These are phyloP conservation scores for Rostratula benghalensis DNA, from an alignment of 2,113 vertebrate genomes.

Conservation along the genomic window DNA sequence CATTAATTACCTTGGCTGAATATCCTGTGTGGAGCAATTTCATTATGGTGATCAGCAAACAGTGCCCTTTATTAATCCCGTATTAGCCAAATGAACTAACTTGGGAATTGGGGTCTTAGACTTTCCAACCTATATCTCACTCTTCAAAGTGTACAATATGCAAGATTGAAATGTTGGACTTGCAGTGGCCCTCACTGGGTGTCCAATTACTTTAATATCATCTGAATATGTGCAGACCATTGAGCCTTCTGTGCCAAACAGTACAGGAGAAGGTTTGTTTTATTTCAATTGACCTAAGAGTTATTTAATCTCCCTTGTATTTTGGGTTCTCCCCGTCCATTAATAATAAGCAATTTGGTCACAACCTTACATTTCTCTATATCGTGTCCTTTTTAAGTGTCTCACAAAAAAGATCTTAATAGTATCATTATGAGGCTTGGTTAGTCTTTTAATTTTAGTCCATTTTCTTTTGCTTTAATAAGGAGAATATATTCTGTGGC, in stretches of 20 bases:
- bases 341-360: background rate
- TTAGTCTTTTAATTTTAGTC: background rate
- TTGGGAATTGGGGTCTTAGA: background rate
- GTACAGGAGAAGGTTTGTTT: background rate
- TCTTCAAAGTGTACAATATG: background rate
- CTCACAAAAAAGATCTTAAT: background rate
- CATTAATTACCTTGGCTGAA: constrained; percentile 50
- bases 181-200: background rate
- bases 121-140: background rate
- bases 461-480: background rate
- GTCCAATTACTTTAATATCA: background rate
- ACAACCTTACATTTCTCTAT: background rate
- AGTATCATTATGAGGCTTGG: background rate
- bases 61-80: constrained; percentile 25
- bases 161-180: background rate
- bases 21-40: background rate
- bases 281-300: background rate
- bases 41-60: background rate
- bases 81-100: background rate
- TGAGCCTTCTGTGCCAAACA: background rate
- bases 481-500: background rate
- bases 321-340: background rate
- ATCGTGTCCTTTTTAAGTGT: background rate
- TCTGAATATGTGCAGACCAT: background rate
- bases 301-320: background rate